Evolutionary conservation across 2,113 vertebrate genomes (phyloP).

Genomic region (Panthera tigris): DNA sequence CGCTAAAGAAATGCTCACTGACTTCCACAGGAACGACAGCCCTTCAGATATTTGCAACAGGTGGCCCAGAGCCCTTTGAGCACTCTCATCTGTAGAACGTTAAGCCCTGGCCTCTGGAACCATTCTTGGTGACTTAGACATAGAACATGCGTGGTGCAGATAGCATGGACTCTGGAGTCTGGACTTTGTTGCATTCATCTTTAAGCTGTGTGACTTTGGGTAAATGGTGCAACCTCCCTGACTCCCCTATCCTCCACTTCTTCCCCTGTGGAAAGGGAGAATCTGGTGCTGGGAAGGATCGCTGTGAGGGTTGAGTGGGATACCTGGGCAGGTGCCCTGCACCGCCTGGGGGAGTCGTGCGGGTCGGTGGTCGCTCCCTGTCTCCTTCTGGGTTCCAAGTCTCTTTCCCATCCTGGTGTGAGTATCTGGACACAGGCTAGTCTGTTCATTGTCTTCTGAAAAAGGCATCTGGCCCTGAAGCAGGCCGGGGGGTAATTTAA

Average conservation of each 20-base stretch:
- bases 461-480: background rate
- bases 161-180: background rate
- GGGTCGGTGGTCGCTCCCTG: background rate
- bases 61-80: background rate
- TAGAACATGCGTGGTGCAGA: background rate
- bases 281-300: background rate
- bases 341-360: rapidly evolving
- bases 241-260: background rate
- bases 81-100: rapidly evolving
- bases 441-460: background rate
- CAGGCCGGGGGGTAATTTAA: background rate
- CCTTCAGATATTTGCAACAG: background rate
- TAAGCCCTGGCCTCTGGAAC: background rate
- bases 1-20: background rate
- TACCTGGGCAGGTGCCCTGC: background rate
- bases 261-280: background rate
- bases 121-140: background rate
- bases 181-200: background rate
- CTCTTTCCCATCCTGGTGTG: background rate
- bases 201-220: background rate
- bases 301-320: background rate
- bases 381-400: background rate
- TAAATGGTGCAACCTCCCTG: background rate
- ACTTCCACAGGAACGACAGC: background rate
- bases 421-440: background rate